Conservation (phyloP, 2,797 vertebrate species). For the Centroberyx gerrardi region DNA sequence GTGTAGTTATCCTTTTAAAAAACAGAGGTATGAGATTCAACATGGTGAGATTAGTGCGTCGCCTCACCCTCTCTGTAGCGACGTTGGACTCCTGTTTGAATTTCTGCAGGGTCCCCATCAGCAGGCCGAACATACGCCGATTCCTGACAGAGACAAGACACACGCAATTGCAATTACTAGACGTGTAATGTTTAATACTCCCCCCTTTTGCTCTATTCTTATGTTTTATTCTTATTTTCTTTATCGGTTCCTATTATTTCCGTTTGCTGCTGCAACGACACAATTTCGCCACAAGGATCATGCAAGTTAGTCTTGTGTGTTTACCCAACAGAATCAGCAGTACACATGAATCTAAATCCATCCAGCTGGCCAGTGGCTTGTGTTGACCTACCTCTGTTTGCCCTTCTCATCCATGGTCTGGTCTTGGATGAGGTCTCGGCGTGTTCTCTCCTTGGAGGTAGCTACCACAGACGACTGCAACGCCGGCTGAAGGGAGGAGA, state of each 20-base stretch:
- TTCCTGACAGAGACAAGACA: slow-evolving; percentile 86
- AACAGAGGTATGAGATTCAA: too few species aligned
- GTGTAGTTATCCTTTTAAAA: too few species aligned
- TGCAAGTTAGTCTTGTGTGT: too few species aligned
- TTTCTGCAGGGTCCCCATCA: slow-evolving; percentile 99
- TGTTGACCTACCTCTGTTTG: slow-evolving; percentile 91
- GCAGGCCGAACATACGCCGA: slow-evolving; percentile 99
- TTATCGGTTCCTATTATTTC: not conserved
- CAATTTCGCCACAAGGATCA: too few species aligned
- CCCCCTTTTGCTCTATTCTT: not conserved
- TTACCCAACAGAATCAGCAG: not conserved
- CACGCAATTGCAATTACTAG: not conserved
- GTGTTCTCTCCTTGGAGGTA: slow-evolving; percentile 99
- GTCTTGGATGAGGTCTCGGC: slow-evolving; percentile 99
- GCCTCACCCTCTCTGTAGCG: slow-evolving; percentile 92
- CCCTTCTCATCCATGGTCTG: slow-evolving; percentile 99
- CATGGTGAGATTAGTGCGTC: not conserved
- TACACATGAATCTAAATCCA: not conserved
- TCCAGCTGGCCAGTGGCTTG: too few species aligned
- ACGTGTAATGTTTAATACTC: too few species aligned
- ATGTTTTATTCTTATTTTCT: too few species aligned
- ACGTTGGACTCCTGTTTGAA: slow-evolving; percentile 99
- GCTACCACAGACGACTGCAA: slow-evolving; percentile 99
- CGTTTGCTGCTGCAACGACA: not conserved
- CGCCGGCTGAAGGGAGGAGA: slow-evolving; percentile 87